Base-by-base conservation (phyloP, 2,888 invertebrate species). In the Andrena fulva region DNA sequence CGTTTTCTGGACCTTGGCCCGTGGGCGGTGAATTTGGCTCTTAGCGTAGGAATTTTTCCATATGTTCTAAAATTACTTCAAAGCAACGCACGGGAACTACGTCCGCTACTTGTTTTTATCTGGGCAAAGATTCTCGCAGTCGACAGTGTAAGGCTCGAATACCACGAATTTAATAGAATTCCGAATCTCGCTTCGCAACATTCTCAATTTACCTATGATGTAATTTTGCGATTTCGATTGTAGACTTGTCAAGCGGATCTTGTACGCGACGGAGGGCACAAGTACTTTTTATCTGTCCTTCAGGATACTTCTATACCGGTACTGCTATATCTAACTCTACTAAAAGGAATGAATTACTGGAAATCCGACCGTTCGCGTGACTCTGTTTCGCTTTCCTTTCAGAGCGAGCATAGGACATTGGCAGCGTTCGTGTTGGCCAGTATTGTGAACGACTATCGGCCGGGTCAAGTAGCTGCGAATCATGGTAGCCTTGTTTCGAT, bases 61-160 rank as follows among this genome's bases (percentile, higher is more conserved):
- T 99, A 99, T 94, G 99, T 99, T 90, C 95, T 99, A 74, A 99
- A 99, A 94, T 95, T 99, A 89, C 95, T 99, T 90, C 99, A 99
- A 95, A 99, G 99, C 90, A 97, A 97, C 84, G 99, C 99, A 2
- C 96, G 96, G 89, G 99, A 99, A 94, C 95, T 99, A 88, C 95
- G 99, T 77, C 98, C 99, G 7, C 96, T 99, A 80, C 96, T 99
- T 89, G 99, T 99, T 62, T 99, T 99, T 94, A 99, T 99, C 89
- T 99, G 99, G 99, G 99, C 99, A 24, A 99, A 99, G 95, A 99
- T 99, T 90, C 95, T 99, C 77, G 99, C 99, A 42, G 98, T 99
- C 5, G 99, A 99, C 94, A 97, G 97, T 93, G 98, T 98, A 92
- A 96, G 96, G 96, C 95, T 62, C 52, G 62, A 35, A 71, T 29